Conservation (phyloP, 2,797 vertebrate species). For the Xerus rutilus region DNA sequence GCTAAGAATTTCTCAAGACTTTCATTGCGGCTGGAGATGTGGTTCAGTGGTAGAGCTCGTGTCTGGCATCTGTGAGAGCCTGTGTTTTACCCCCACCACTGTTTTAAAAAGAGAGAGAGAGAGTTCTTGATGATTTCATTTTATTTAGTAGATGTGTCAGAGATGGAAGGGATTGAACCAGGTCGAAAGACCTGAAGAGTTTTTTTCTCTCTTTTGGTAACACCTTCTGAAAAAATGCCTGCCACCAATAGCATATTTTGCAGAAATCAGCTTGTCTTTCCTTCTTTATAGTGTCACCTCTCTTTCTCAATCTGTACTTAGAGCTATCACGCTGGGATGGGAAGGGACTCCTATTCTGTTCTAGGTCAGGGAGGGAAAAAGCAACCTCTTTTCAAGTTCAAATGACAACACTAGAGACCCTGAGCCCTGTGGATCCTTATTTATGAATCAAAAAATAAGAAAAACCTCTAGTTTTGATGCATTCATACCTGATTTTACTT, state of each 20-base stretch:
- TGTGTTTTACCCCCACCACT: not conserved
- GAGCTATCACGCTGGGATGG: not conserved
- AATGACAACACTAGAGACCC: not conserved
- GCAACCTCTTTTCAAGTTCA: not conserved
- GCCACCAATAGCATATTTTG: not conserved
- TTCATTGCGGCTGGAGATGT: not conserved
- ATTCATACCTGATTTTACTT: not conserved
- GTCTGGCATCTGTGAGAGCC: too few species aligned
- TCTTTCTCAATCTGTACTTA: not conserved
- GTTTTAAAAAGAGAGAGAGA: too few species aligned
- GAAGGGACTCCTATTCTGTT: not conserved
- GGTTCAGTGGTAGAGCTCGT: not conserved
- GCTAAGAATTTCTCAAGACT: not conserved
- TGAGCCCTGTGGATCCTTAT: not conserved
- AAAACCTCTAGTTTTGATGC: not conserved
- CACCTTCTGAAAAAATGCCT: constrained; percentile 16
- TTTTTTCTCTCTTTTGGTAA: not conserved
- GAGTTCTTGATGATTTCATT: not conserved
- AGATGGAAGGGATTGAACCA: not conserved
- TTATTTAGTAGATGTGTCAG: too few species aligned
- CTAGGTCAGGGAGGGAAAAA: constrained; percentile 1
- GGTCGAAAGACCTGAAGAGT: not conserved
- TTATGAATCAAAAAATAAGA: constrained; percentile 16
- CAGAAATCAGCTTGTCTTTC: constrained; percentile 23
- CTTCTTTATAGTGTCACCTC: not conserved